Evolutionary conservation across 2,888 invertebrate genomes (phyloP).

Genomic region (Drosophila robusta): DNA sequence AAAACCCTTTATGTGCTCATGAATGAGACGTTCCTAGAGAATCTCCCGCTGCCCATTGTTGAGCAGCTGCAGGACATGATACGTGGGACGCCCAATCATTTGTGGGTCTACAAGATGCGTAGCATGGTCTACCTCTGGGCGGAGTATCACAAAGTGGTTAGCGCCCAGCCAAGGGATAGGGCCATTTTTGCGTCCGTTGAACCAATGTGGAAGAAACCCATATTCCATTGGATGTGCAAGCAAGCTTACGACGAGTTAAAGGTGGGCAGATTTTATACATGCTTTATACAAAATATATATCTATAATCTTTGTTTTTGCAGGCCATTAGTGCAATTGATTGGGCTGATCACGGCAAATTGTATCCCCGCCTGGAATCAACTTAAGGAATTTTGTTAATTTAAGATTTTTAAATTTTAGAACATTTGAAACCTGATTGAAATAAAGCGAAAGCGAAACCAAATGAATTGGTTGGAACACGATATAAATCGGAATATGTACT

Average conservation of each 20-base stretch:
- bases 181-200: background rate
- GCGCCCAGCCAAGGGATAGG: background rate
- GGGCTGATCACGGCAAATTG: conserved; percentile 47
- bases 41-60: conserved; percentile 12
- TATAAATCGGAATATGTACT: too few relatives aligned
- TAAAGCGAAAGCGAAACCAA: background rate
- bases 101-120: conserved; percentile 63
- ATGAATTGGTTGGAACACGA: too few relatives aligned
- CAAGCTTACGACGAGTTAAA: conserved; percentile 61
- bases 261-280: conserved; percentile 29
- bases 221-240: conserved; percentile 63
- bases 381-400: conserved; percentile 1
- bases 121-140: conserved; percentile 55
- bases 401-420: background rate
- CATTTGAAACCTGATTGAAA: conserved; percentile 1
- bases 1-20: conserved; percentile 44
- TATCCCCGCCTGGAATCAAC: conserved; percentile 27
- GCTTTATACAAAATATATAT: background rate
- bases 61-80: conserved; percentile 53
- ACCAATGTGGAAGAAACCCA: conserved; percentile 37
- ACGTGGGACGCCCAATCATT: conserved; percentile 49
- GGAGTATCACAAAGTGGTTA: conserved; percentile 33
- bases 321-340: conserved; percentile 60
- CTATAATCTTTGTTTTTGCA: conserved; percentile 34
- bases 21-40: conserved; percentile 48